phyloP scores from a whole-genome alignment of 2,888 invertebrate genomes.

The Drosophila niveifrons region DNA sequence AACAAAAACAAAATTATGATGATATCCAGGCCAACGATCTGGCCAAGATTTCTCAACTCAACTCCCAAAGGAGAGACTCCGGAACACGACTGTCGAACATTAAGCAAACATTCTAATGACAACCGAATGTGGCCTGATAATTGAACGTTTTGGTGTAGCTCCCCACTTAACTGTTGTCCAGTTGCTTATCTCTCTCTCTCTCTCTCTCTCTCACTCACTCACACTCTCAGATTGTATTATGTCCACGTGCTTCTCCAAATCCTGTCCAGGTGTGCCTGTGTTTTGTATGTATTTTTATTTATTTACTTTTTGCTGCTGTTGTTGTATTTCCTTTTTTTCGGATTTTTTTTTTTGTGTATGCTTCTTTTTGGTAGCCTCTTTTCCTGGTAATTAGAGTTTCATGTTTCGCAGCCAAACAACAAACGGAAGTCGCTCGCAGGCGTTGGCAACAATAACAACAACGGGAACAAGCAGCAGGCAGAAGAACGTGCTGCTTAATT shows the following conservation, averaged over 20 bases:
- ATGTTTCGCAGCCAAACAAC: slow-evolving; percentile 67
- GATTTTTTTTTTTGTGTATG: slow-evolving; percentile 5
- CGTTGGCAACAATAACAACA: slow-evolving; percentile 41
- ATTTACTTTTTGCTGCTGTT: neutral
- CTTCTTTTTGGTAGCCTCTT: slow-evolving; percentile 44
- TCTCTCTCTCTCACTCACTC: slow-evolving; percentile 4
- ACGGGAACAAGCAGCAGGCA: slow-evolving; percentile 16
- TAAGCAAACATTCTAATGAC: slow-evolving; percentile 40
- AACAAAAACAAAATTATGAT: neutral
- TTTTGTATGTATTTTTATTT: slow-evolving; percentile 11
- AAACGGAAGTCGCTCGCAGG: slow-evolving; percentile 68
- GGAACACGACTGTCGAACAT: neutral
- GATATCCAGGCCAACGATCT: slow-evolving; percentile 17
- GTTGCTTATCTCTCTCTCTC: slow-evolving; percentile 9
- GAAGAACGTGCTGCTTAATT: slow-evolving; percentile 70
- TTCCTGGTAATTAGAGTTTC: slow-evolving; percentile 77
- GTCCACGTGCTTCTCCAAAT: slow-evolving; percentile 30
- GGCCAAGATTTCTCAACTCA: slow-evolving; percentile 17
- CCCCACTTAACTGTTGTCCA: slow-evolving; percentile 15
- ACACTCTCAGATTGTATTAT: slow-evolving; percentile 34
- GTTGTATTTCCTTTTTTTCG: neutral
- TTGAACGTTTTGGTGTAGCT: slow-evolving; percentile 13
- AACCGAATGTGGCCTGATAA: slow-evolving; percentile 35
- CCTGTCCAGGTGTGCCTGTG: slow-evolving; percentile 33
- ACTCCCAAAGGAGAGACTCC: neutral